phyloP scores from a whole-genome alignment of 37 sponge, comb jelly and placozoan genomes.

The Tethya wilhelma region DNA sequence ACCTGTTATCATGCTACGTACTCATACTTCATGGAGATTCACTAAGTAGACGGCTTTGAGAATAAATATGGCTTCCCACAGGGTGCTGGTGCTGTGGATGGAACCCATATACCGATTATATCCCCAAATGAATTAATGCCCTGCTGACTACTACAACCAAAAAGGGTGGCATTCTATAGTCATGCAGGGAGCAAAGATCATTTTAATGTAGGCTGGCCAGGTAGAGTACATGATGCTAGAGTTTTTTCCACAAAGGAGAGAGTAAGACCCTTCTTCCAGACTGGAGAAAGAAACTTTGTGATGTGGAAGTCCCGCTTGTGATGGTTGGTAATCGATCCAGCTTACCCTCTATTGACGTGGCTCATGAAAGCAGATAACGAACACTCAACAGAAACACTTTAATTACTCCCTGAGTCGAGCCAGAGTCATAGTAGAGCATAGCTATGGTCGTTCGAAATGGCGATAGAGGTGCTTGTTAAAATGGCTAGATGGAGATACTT shows the following conservation, averaged over 20 bases:
- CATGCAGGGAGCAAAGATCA: constrained; percentile 4
- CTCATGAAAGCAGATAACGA: constrained; percentile 38
- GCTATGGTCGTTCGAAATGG: constrained; percentile 44
- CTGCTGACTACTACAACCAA: constrained; percentile 48
- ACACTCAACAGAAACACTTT: constrained; percentile 12
- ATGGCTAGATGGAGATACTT: too few species aligned
- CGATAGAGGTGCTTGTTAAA: constrained; percentile 49
- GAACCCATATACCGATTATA: constrained; percentile 36
- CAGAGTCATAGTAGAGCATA: constrained; percentile 24
- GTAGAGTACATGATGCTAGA: constrained; percentile 48
- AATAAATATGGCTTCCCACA: constrained; percentile 30
- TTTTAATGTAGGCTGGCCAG: constrained; percentile 38
- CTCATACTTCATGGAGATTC: too few species aligned
- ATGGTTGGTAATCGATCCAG: constrained; percentile 40
- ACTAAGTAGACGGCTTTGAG: constrained; percentile 38
- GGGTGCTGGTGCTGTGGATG: constrained; percentile 45
- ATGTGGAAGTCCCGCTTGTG: constrained; percentile 12
- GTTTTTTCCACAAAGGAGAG: constrained; percentile 5
- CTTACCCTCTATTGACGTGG: constrained; percentile 43
- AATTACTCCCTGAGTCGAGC: constrained; percentile 25
- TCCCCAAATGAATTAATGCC: neutral
- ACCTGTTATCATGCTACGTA: too few species aligned
- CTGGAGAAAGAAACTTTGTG: constrained; percentile 1
- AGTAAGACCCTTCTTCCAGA: constrained; percentile 1
- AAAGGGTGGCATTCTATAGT: constrained; percentile 30